Evolutionary conservation across 1,140 invertebrate genomes (phyloP).

Genomic region (Bicyclus anynana): DNA sequence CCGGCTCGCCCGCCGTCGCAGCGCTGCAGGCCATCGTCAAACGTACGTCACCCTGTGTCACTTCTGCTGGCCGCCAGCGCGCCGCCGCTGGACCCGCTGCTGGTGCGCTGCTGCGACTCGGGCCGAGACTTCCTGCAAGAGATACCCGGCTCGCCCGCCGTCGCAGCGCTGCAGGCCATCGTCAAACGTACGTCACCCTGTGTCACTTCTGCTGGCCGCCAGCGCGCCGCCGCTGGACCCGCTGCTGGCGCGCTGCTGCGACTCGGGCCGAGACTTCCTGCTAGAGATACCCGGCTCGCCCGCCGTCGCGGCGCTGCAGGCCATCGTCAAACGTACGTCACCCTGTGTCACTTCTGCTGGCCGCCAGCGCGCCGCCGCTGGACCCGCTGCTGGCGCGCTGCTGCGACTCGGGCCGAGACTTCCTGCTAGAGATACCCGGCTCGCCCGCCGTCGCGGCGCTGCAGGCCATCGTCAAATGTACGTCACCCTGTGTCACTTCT

Average conservation of each 20-base stretch:
- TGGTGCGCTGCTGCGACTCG: slow-evolving; percentile 87
- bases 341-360: no score
- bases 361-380: slow-evolving; percentile 81
- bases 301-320: slow-evolving; percentile 77
- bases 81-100: slow-evolving; percentile 87
- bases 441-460: slow-evolving; percentile 81
- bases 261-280: slow-evolving; percentile 86
- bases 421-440: no score
- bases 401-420: slow-evolving; percentile 90
- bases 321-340: slow-evolving; percentile 77
- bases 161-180: slow-evolving; percentile 77
- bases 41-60: slow-evolving; percentile 69
- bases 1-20: slow-evolving; percentile 82
- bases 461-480: slow-evolving; percentile 77
- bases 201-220: slow-evolving; percentile 78
- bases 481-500: slow-evolving; percentile 33
- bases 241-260: slow-evolving; percentile 84
- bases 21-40: slow-evolving; percentile 77
- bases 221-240: slow-evolving; percentile 89
- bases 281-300: slow-evolving; percentile 83
- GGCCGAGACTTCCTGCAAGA: slow-evolving; percentile 85
- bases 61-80: slow-evolving; percentile 79
- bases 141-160: slow-evolving; percentile 82
- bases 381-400: slow-evolving; percentile 87
- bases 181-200: slow-evolving; percentile 69